Base-by-base conservation (phyloP, 2,113 vertebrate genomes). In the Himantopus leucocephalus region DNA sequence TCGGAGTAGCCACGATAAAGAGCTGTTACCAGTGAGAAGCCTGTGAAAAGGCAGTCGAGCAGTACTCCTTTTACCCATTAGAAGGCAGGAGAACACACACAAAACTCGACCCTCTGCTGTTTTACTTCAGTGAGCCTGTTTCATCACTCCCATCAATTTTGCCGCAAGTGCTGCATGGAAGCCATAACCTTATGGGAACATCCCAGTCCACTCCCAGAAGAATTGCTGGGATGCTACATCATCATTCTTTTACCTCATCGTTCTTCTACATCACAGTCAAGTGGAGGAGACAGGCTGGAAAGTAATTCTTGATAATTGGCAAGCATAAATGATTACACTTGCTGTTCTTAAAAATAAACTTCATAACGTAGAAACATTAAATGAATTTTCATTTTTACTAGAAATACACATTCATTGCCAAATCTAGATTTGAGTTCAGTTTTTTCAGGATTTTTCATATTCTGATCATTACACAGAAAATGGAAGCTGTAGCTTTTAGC, bases 61-160 rank as follows among this genome's bases (percentile, higher is more conserved):
- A 79, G 15, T 94, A 94, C 91, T 92, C 9, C 0, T 64, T 95
- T 84, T 59, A 87, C 77, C 80, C 86, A 29, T 94, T 87, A 95
- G 95, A 92, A 97, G 94, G 83, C 94, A 94, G 95, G 43, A 95
- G 83, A 93, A 94, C 68, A 75, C 76, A n/a, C 24, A 24, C n/a
- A 84, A 68, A 94, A 86, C 76, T 91, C 19, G 0, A 6, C 22
- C 22, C 22, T 85, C n/a, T 71, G 19, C 21, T 68, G 7, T 55
- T 87, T 41, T 45, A 48, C 43, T 64, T 84, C 22, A 64, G 17
- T 41, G 45, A 89, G 8, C 22, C 7, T 76, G 18, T 82, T 92
- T 64, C 45, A 64, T 75, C 30, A 11, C 22, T 89, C 43, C 21
- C 16, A 48, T 50, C 3, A 5, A 12, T 78, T 68, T 78, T 89